Percentiles rank a stretch among this genome's conserved stretches.
Evolutionary conservation across 2,113 vertebrate genomes (phyloP).

Genomic region (Dasypus novemcinctus): DNA sequence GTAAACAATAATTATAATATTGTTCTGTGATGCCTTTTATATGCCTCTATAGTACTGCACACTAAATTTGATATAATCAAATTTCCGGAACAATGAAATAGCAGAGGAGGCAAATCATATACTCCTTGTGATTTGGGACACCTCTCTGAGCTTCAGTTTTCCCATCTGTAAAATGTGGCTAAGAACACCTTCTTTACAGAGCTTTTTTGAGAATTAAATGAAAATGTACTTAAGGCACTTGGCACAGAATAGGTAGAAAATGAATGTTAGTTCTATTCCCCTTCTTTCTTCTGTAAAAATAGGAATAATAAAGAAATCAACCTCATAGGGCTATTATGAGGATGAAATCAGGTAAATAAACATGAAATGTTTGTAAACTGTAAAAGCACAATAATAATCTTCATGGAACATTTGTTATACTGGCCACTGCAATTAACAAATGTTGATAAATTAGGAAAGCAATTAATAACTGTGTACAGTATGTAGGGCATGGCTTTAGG

Average conservation of each 20-base stretch:
- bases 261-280: conserved; percentile 28
- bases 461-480: background rate
- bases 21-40: conserved; percentile 59
- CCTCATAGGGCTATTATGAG: background rate
- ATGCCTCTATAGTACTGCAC: conserved; percentile 39
- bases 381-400: background rate
- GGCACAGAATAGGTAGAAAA: conserved; percentile 33
- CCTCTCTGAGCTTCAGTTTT: conserved; percentile 64
- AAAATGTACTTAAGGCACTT: conserved; percentile 56
- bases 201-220: conserved; percentile 62
- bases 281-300: conserved; percentile 36
- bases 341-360: conserved; percentile 40
- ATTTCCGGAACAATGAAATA: conserved; percentile 66
- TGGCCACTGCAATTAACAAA: conserved; percentile 35
- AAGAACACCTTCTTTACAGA: conserved; percentile 53
- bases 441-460: conserved; percentile 42
- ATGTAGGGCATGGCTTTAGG: background rate
- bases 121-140: conserved; percentile 35
- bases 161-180: conserved; percentile 68
- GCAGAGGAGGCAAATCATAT: conserved; percentile 65
- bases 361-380: conserved; percentile 43
- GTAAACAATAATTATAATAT: conserved; percentile 73
- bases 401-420: conserved; percentile 41
- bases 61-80: conserved; percentile 59
- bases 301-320: conserved; percentile 40